Evolutionary conservation across 92 coral and sea anemone species (phyloP).

Genomic region (Epizoanthus scotinus): DNA sequence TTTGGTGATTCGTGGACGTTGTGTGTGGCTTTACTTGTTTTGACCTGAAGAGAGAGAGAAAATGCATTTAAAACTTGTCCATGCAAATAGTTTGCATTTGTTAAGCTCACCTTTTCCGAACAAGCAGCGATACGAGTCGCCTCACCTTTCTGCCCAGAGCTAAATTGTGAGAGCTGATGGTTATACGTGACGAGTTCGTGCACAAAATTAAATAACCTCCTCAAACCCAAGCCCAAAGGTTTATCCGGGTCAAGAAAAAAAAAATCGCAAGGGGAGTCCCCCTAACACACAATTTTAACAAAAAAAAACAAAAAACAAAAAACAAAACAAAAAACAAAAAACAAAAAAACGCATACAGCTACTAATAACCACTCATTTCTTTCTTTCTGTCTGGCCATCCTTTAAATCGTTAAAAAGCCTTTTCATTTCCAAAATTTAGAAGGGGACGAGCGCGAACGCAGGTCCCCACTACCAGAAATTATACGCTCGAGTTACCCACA

Average conservation of each 20-base stretch:
- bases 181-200: conserved; percentile 8
- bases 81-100: neutral
- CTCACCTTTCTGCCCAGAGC: too few species aligned
- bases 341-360: neutral
- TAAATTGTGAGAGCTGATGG: too few species aligned
- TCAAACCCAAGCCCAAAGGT: conserved; percentile 9
- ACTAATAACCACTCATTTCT: conserved; percentile 14
- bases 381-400: too few species aligned
- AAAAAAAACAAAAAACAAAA: too few species aligned
- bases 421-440: too few species aligned
- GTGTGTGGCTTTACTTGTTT: neutral
- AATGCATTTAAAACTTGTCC: conserved; percentile 13
- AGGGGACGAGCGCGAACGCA: conserved; percentile 77
- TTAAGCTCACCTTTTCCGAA: conserved; percentile 18
- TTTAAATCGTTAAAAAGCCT: too few species aligned
- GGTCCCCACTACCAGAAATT: conserved; percentile 88
- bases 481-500: conserved; percentile 89
- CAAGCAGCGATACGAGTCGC: too few species aligned
- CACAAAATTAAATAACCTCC: conserved; percentile 1
- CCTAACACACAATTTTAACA: conserved; percentile 4
- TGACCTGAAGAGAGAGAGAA: conserved; percentile 8
- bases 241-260: conserved; percentile 9
- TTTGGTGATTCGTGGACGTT: neutral
- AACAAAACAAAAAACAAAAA: too few species aligned
- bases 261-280: conserved; percentile 26